These are phyloP conservation scores for Alligator mississippiensis DNA, from an alignment of 2,113 vertebrate species.

Conservation along the genomic window DNA sequence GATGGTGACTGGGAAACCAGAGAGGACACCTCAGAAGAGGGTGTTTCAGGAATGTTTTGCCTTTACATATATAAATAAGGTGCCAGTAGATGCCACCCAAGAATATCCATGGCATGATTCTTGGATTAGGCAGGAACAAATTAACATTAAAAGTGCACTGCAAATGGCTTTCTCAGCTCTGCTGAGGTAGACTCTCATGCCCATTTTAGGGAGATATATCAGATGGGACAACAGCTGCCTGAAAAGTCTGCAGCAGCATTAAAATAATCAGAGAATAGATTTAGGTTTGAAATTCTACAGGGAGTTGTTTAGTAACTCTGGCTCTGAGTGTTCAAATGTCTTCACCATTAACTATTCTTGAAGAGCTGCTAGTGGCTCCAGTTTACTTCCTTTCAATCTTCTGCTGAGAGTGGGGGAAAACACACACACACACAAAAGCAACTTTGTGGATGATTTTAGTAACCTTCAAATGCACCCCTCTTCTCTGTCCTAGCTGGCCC, in stretches of 20 bases:
- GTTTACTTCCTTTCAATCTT: neutral
- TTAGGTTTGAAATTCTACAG: neutral
- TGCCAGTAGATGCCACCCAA: neutral
- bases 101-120: neutral
- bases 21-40: neutral
- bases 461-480: too few species aligned
- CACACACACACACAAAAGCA: too few species aligned
- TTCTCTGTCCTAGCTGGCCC: too few species aligned
- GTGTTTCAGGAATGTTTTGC: neutral
- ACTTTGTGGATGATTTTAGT: too few species aligned
- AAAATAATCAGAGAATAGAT: neutral
- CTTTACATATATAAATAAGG: neutral
- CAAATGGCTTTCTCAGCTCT: neutral
- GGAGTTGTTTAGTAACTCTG: neutral
- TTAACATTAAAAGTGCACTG: neutral
- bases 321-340: neutral
- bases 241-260: neutral
- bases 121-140: neutral
- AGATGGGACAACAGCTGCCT: neutral
- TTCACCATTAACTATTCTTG: neutral
- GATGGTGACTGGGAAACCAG: neutral
- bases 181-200: neutral
- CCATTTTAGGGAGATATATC: neutral
- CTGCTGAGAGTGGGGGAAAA: neutral
- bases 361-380: neutral